Base-by-base conservation (phyloP, 2,888 invertebrate genomes). In the Tetheella fluctuosa region DNA sequence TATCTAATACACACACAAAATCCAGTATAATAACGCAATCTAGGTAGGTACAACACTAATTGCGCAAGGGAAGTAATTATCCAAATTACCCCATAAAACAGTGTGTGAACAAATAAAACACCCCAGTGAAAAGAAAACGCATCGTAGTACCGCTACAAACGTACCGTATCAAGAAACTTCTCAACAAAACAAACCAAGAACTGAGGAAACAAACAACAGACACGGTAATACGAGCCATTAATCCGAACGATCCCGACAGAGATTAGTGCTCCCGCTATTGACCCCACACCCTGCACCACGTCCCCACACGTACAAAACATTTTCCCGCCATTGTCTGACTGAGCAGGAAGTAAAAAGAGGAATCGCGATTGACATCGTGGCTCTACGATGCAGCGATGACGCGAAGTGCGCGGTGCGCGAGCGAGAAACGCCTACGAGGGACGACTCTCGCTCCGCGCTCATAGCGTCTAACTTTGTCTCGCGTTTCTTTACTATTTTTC, bases 211-310 rank as follows among this genome's bases (percentile, higher is more conserved):
- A 89, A 90, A 89, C 88, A 90, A 88, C 88, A 85, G 85, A 85
- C 85, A 88, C 81, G 85, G 87, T 88, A 90, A 89, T 88, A 85
- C 88, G 87, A 89, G 82, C 34, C 89, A 90, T 91, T 91, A 90
- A 91, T 91, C 88, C 86, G 79, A 85, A 85, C 89, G 86, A 90
- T 88, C 85, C 86, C 84, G 85, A 81, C 89, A 86, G 84, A 91
- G 91, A 91, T 91, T 90, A 91, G 86, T 86, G 86, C 85, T 84
- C 86, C 85, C 83, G 79, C 84, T 86, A 83, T 86, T 87, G 88
- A 88, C 85, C 86, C 84, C 83, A 76, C 83, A 80, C 85, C 81
- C 79, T 80, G 17, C 17, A 70, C 78, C 66, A 67, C 74, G 77
- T 80, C 83, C 83, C 84, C 81, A 83, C 85, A 84, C 85, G 82